Evolutionary conservation across 2,113 vertebrate species (phyloP).

Genomic region (Erythrocebus patas): DNA sequence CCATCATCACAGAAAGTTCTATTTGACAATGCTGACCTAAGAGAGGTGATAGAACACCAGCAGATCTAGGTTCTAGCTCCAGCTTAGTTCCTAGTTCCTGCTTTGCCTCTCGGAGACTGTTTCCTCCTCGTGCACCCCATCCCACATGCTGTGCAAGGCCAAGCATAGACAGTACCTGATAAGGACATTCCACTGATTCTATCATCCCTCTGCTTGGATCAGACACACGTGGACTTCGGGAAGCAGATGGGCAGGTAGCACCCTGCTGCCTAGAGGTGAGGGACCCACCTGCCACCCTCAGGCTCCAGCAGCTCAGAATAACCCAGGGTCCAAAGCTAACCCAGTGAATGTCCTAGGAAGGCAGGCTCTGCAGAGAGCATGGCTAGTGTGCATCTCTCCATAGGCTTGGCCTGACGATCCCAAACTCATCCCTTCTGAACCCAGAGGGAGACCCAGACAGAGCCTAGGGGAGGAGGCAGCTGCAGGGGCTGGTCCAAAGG

Average conservation of each 20-base stretch:
- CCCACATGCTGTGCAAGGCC: not conserved
- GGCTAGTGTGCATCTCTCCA: not conserved
- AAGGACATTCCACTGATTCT: not conserved
- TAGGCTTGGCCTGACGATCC: not conserved
- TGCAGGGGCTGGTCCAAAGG: not conserved
- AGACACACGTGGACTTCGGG: not conserved
- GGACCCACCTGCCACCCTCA: not conserved
- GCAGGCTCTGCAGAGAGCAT: not conserved
- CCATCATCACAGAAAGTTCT: not conserved
- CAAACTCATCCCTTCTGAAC: not conserved
- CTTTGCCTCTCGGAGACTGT: not conserved
- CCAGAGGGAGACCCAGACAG: not conserved
- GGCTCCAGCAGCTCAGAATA: not conserved
- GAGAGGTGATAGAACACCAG: not conserved
- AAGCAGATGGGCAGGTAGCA: not conserved
- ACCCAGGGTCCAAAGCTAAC: not conserved
- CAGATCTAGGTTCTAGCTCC: not conserved
- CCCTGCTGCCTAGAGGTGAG: not conserved
- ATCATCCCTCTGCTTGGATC: not conserved
- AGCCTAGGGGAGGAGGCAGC: not conserved
- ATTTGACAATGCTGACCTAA: not conserved
- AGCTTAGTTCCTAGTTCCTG: not conserved
- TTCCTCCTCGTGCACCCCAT: not conserved
- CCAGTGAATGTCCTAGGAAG: not conserved
- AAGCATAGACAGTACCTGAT: not conserved